A percentile compares a stretch with the other conserved stretches of the same genome.
Evolutionary conservation across 2,797 vertebrate genomes (phyloP).

Genomic region (Diplodus puntazzo): DNA sequence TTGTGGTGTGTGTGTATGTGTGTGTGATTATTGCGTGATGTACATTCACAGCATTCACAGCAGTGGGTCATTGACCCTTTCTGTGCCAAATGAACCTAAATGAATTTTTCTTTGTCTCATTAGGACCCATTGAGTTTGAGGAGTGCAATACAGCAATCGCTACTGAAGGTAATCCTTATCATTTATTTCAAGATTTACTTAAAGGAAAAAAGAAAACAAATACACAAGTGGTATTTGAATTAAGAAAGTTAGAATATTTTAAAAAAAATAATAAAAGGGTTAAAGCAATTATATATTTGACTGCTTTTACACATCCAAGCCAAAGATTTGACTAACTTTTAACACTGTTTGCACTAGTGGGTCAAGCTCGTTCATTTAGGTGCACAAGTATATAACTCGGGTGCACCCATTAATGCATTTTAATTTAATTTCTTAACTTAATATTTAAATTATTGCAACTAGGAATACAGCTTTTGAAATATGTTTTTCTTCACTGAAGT

Average conservation of each 20-base stretch:
- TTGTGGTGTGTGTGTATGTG: conserved; percentile 43
- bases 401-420: too few relatives aligned
- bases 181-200: neutral
- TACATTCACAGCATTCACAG: conserved; percentile 69
- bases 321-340: too few relatives aligned
- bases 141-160: conserved; percentile 93
- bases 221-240: neutral
- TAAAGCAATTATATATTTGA: too few relatives aligned
- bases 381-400: too few relatives aligned
- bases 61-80: conserved; percentile 67
- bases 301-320: too few relatives aligned
- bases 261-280: too few relatives aligned
- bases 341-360: too few relatives aligned
- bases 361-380: too few relatives aligned
- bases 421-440: too few relatives aligned
- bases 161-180: conserved; percentile 89
- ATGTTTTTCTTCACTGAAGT: too few relatives aligned
- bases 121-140: conserved; percentile 97
- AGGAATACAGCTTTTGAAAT: too few relatives aligned
- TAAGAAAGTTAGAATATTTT: neutral
- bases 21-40: conserved; percentile 75
- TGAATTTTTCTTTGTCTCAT: conserved; percentile 69
- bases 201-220: neutral
- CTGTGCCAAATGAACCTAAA: conserved; percentile 72
- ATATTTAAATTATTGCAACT: too few relatives aligned